Conservation (phyloP, 2,113 vertebrate genomes). For the Pagrus major region DNA sequence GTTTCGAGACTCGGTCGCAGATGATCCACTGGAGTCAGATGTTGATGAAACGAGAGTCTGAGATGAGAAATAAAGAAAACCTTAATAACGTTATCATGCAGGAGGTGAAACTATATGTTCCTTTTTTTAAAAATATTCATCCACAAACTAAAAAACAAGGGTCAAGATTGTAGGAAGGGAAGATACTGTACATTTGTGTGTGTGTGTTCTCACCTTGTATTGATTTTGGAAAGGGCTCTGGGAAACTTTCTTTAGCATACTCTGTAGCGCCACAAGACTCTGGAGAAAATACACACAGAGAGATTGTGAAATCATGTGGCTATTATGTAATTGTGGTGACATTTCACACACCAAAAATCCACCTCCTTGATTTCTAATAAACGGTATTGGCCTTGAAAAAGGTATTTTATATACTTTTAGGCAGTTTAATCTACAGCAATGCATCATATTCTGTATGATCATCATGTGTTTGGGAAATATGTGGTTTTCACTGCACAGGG, state of each 20-base stretch:
- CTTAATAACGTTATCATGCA: too few species aligned
- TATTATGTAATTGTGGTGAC: too few species aligned
- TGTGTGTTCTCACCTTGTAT: conserved; percentile 48
- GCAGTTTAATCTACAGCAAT: too few species aligned
- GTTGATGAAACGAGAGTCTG: conserved; percentile 27
- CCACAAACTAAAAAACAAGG: not conserved
- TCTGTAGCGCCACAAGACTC: conserved; percentile 59
- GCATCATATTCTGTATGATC: too few species aligned
- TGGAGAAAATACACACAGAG: conserved; percentile 8
- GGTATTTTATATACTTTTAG: too few species aligned
- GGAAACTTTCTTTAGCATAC: conserved; percentile 66
- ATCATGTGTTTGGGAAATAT: too few species aligned
- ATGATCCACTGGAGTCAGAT: conserved; percentile 33
- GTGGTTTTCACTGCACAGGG: too few species aligned
- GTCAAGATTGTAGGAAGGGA: not conserved
- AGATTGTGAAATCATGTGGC: too few species aligned
- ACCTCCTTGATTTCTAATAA: too few species aligned
- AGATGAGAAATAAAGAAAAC: not conserved
- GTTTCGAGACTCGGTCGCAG: not conserved
- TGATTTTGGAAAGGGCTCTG: conserved; percentile 32
- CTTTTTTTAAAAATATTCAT: not conserved
- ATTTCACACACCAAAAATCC: too few species aligned
- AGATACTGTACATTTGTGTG: not conserved
- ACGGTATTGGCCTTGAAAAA: too few species aligned
- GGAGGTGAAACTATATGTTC: too few species aligned